Base-by-base conservation (phyloP, 2,888 invertebrate genomes). In the Polyploca ridens region DNA sequence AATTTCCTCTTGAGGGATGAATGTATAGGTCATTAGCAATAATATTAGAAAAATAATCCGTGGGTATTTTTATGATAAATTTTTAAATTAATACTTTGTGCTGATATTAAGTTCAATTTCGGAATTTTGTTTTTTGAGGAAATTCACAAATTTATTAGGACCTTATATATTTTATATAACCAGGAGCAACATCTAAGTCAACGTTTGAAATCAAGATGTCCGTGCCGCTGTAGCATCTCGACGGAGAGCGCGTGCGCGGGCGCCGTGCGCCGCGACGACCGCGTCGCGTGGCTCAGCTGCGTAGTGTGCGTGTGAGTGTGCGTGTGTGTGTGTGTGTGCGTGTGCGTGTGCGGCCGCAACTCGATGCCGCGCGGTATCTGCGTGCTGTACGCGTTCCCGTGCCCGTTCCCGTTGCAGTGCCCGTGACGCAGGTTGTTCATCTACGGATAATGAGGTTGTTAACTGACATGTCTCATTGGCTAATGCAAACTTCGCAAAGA, bases 201-300 rank as follows among this genome's bases (percentile, higher is more conserved):
- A 69, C 89, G 90, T 65, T 86, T 89, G 46, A 83, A 87, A 64
- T 91, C 91, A n/a, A 90, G 83, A n/a, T 90, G 89, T 0, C 91
- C 90, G 69, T 93, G 93, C 13, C 91, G 74, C 69, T 91, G 93
- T 64, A 93, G 76, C 92, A 93, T 90, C 13, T 92, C 93, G 0
- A 82, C 87, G 3, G 91, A 91, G 14, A 93, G 79, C 0, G 90
- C 86, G 64, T 93, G 93, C 71, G 92, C 87, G 2, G 92, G 93
- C 69, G 89, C 92, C 0, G 92, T 90, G 27, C 91, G 83, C 0
- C 93, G 85, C 5, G 93, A 91, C 0, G 92, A 93, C 3, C 93
- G 86, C 1, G 93, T 92, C 70, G 91, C 92, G 74, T 90, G 87
- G 33, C 89, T 90, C 49, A 92, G 83, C 67, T 92, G 93, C 6